phyloP scores from a whole-genome alignment of 23 tunicate species.

The Styela clava region DNA sequence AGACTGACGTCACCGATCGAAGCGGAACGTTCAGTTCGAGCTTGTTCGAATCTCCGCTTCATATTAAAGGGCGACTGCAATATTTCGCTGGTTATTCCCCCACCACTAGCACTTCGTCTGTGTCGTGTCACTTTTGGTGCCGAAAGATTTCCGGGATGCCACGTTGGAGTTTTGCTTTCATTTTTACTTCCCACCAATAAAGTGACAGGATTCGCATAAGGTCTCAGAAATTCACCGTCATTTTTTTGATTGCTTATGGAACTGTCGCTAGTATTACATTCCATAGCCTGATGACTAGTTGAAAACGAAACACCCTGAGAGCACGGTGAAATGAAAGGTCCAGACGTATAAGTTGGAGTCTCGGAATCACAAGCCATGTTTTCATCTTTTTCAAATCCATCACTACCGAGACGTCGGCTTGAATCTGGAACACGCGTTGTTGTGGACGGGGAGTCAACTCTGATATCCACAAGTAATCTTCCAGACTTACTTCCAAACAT shows the following conservation, averaged over 20 bases:
- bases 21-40: neutral
- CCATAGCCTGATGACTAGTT: neutral
- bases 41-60: conserved; percentile 22
- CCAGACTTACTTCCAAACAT: conserved; percentile 27
- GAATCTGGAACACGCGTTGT: neutral
- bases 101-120: conserved; percentile 22
- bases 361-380: conserved; percentile 6
- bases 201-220: conserved; percentile 65
- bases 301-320: neutral
- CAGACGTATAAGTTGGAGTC: neutral
- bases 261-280: conserved; percentile 1
- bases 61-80: conserved; percentile 6
- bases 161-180: neutral
- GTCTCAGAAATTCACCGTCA: conserved; percentile 11
- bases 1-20: neutral
- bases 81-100: conserved; percentile 7
- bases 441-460: conserved; percentile 36
- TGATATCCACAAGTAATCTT: conserved; percentile 71
- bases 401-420: conserved; percentile 83
- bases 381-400: conserved; percentile 67
- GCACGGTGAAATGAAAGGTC: neutral
- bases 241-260: neutral
- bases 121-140: conserved; percentile 11
- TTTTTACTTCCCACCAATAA: conserved; percentile 19
- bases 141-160: neutral